Evolutionary conservation across 2,113 vertebrate genomes (phyloP).

Genomic region (Hucho hucho): DNA sequence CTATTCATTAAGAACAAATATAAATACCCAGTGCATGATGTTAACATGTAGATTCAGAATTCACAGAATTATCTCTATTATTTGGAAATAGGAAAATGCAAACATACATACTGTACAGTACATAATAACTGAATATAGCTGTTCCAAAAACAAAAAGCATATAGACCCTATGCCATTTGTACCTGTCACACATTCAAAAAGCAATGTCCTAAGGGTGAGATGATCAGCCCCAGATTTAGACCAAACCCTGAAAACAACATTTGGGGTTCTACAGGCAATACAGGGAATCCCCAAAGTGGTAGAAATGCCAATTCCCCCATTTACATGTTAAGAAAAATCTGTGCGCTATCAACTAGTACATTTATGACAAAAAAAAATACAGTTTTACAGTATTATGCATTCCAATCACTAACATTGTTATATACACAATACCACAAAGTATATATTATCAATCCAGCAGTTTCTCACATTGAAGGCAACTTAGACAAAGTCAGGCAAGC

Average conservation of each 20-base stretch:
- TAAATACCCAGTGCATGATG: slow-evolving; percentile 1
- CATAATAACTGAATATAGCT: background rate
- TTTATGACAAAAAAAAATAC: background rate
- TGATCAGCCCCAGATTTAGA: background rate
- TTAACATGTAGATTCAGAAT: background rate
- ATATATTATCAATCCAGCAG: slow-evolving; percentile 11
- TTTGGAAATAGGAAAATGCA: slow-evolving; percentile 3
- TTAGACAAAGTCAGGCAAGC: slow-evolving; percentile 33
- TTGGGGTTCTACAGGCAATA: background rate
- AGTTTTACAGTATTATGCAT: background rate
- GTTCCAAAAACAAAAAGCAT: background rate
- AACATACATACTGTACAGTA: background rate
- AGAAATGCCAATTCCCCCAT: background rate
- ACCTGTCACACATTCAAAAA: background rate
- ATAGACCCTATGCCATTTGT: background rate
- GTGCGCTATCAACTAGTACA: background rate
- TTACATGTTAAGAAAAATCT: background rate
- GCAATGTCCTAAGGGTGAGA: background rate
- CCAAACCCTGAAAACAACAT: background rate
- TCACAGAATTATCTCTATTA: background rate
- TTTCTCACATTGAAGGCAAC: slow-evolving; percentile 29
- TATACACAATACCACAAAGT: slow-evolving; percentile 4
- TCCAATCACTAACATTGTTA: slow-evolving; percentile 9
- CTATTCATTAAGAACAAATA: background rate
- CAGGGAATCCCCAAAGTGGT: no score